Evolutionary conservation across 2,888 invertebrate genomes (phyloP), one percentile per base, ranked within the genome.

Genomic region (Norana najaformis): DNA sequence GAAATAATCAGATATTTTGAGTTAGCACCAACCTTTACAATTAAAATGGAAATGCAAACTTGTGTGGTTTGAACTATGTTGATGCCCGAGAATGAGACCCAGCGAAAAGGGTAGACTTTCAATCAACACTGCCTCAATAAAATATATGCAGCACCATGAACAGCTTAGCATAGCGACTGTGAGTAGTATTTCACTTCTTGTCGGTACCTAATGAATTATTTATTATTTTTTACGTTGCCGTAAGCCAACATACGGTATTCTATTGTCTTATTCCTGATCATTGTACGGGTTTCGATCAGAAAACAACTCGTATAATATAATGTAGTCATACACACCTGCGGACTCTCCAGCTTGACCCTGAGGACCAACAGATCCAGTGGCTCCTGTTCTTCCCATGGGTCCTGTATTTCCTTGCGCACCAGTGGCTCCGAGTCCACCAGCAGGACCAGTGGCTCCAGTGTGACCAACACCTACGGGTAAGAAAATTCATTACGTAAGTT

Each of bases 331-430:
- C 85, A 36, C 85, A 85, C 85, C 85, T 35, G 85, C 85, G 85
- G 85, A 85, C 23, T 35, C 13, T 85, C 85, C 85, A 36, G 85
- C 6, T 35, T 85, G 36, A 85, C 85, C 85, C 23, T 85, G 85
- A 35, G 85, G 85, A 20, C 85, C 85, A 36, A 35, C 37, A 23
- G 36, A 36, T 37, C 85, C 85, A 85, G 85, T 85, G 35, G 85
- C 85, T 36, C 85, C 85, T 36, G 85, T 85, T 85, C 85, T 36
- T 85, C 85, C 85, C 85, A 85, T 85, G 30, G 85, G 85, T 36
- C 85, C 85, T 6, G 85, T 5, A 36, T 16, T 37, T 36, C 85
- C 85, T 37, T 85, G 85, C 20, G 85, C 13, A 36, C 85, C 85
- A 37, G 85, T 37, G 37, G 85, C 85, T 36, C 85, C 85, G 11